phyloP scores from a whole-genome alignment of 2,113 vertebrate species.

The Gymnobelideus leadbeateri region DNA sequence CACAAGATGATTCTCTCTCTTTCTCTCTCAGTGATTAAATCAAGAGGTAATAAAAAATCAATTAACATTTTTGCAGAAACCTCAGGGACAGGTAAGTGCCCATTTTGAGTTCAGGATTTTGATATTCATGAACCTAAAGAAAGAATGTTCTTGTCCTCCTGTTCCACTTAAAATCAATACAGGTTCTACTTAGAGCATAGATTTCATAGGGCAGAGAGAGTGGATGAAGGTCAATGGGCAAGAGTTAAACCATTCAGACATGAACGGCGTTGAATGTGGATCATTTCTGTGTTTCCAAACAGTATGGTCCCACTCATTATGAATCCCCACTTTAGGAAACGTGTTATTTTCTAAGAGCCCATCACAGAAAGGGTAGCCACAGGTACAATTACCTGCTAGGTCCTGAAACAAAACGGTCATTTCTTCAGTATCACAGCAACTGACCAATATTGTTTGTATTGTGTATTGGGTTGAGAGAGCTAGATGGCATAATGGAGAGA shows the following conservation, averaged over 20 bases:
- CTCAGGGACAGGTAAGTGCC: not conserved
- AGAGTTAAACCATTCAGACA: not conserved
- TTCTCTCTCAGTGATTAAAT: not conserved
- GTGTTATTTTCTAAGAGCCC: not conserved
- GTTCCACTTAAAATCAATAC: not conserved
- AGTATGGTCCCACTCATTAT: not conserved
- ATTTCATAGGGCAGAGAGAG: too few relatives aligned
- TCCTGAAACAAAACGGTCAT: not conserved
- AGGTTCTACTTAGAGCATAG: not conserved
- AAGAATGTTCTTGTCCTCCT: not conserved
- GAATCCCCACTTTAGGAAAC: not conserved
- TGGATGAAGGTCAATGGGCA: not conserved
- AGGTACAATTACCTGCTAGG: not conserved
- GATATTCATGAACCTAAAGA: not conserved
- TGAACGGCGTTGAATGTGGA: not conserved
- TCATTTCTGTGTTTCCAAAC: not conserved
- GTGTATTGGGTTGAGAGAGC: not conserved
- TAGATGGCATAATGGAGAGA: not conserved
- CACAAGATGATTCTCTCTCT: slow-evolving; percentile 12
- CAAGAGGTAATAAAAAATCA: not conserved
- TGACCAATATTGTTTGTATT: not conserved
- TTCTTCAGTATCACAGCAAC: not conserved
- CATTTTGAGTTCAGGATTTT: not conserved
- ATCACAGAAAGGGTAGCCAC: not conserved
- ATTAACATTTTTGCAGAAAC: not conserved